These are phyloP conservation scores for Diplosoma virens DNA, from an alignment of 23 tunicate genomes.

Conservation along the genomic window DNA sequence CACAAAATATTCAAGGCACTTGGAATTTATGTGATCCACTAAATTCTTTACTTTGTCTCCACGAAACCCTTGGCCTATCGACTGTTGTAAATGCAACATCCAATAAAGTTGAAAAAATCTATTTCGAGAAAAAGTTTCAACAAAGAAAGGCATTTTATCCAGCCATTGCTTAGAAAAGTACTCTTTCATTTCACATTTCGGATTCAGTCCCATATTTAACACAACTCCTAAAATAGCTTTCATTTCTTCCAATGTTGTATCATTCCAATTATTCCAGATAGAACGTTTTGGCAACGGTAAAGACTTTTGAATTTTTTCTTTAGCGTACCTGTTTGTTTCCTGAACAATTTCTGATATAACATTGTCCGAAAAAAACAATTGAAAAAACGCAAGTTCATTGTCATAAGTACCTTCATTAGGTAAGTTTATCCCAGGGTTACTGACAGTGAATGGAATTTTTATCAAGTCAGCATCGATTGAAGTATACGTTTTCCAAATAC, in stretches of 20 bases:
- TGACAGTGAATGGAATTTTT: conserved; percentile 30
- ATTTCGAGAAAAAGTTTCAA: conserved; percentile 21
- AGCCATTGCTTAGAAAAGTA: conserved; percentile 16
- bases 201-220: conserved; percentile 27
- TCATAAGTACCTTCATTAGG: conserved; percentile 29
- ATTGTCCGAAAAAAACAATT: conserved; percentile 29
- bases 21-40: conserved; percentile 20
- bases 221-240: conserved; percentile 27
- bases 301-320: conserved; percentile 14
- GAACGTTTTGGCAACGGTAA: conserved; percentile 8
- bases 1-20: conserved; percentile 18
- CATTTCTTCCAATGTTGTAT: conserved; percentile 32
- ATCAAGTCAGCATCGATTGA: conserved; percentile 13
- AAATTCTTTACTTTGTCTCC: conserved; percentile 22
- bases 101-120: conserved; percentile 26
- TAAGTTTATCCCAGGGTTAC: conserved; percentile 24
- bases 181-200: conserved; percentile 19
- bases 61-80: conserved; percentile 22
- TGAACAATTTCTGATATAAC: conserved; percentile 11
- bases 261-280: conserved; percentile 18
- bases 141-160: conserved; percentile 30
- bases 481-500: conserved; percentile 15
- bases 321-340: conserved; percentile 25
- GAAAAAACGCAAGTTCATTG: conserved; percentile 29
- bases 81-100: conserved; percentile 13